Evolutionary conservation across 2,888 invertebrate species (phyloP).

Genomic region (Drosophila rellima): DNA sequence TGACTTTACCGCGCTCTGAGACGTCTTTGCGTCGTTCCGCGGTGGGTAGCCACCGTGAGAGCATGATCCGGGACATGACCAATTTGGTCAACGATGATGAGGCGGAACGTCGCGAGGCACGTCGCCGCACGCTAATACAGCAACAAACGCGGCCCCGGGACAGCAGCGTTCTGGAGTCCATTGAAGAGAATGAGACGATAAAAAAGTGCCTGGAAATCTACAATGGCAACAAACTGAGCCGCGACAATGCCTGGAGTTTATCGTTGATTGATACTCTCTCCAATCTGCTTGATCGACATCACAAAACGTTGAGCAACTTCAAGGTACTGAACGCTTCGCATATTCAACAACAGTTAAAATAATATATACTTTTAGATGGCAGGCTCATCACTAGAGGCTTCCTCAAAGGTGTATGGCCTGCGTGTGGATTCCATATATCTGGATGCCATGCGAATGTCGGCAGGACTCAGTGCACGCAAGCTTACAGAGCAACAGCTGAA

Average conservation of each 20-base stretch:
- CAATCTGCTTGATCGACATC: constrained; percentile 90
- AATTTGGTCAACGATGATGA: constrained; percentile 87
- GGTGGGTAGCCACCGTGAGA: constrained; percentile 74
- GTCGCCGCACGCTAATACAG: constrained; percentile 76
- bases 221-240: constrained; percentile 94
- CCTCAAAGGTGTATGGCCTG: constrained; percentile 94
- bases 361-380: constrained; percentile 89
- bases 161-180: constrained; percentile 59
- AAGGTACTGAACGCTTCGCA: constrained; percentile 86
- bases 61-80: constrained; percentile 51
- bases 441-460: constrained; percentile 92
- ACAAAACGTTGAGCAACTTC: constrained; percentile 90
- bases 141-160: constrained; percentile 39
- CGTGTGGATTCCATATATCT: constrained; percentile 94
- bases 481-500: constrained; percentile 68
- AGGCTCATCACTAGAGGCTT: constrained; percentile 94
- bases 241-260: constrained; percentile 95
- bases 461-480: constrained; percentile 86
- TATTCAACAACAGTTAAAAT: too few relatives aligned
- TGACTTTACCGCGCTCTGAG: constrained; percentile 84
- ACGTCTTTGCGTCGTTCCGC: constrained; percentile 83
- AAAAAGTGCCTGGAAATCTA: constrained; percentile 92
- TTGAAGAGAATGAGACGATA: constrained; percentile 89
- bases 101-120: constrained; percentile 87
- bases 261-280: constrained; percentile 95